phyloP scores from a whole-genome alignment of 2,113 vertebrate species.

The Setophaga kirtlandii region DNA sequence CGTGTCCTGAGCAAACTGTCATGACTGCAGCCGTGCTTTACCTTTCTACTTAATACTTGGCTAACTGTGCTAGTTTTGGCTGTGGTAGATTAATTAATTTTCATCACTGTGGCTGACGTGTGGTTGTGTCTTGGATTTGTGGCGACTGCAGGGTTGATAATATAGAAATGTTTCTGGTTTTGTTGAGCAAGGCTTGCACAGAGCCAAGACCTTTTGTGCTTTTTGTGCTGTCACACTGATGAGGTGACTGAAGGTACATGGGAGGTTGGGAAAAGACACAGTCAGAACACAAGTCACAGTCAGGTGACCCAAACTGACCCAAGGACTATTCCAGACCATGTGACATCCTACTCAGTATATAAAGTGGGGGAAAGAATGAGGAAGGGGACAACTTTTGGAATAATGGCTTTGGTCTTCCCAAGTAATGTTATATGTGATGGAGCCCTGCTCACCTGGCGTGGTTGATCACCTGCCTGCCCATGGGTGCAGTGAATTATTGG shows the following conservation, averaged over 20 bases:
- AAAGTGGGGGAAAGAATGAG: background rate
- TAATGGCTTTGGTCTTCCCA: background rate
- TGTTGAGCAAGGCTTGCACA: background rate
- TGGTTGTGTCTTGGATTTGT: background rate
- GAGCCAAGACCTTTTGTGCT: background rate
- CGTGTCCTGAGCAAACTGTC: background rate
- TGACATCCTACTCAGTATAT: background rate
- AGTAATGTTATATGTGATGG: background rate
- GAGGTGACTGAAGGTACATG: background rate
- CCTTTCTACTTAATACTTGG: background rate
- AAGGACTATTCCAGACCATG: background rate
- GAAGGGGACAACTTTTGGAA: accelerated
- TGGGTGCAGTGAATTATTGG: background rate
- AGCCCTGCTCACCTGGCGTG: no score
- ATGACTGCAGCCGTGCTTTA: background rate
- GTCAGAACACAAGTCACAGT: background rate
- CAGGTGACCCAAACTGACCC: no score
- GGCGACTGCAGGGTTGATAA: background rate
- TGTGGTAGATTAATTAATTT: background rate
- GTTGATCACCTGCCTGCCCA: background rate
- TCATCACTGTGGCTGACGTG: background rate
- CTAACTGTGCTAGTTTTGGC: background rate
- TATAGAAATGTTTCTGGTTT: background rate
- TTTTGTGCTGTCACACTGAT: background rate
- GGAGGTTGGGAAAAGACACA: background rate